Base-by-base conservation (phyloP, 2,888 invertebrate species). In the Oxyteleia sp. region DNA sequence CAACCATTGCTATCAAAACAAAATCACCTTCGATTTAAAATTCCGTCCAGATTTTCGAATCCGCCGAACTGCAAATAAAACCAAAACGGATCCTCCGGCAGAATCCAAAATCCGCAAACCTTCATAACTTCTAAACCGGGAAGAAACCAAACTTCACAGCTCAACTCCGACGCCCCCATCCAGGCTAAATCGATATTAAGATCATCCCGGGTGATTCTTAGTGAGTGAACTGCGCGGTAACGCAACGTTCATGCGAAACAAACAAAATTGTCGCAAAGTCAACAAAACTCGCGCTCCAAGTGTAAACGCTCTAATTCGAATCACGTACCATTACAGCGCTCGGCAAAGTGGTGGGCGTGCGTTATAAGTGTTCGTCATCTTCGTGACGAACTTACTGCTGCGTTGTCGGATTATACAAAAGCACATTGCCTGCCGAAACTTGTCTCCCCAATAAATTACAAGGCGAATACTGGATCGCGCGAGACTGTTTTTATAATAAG, bases 201-300 rank as follows among this genome's bases (percentile, higher is more conserved):
- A 76, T 66, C 57, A 29, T 35, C 26, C 11, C 23, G 13, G 15
- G 23, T 61, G 47, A 76, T 64, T 66, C 43, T 43, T 15, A 15
- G 43, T 3, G 13, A n/a, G n/a, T 15, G 32, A 13, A 26, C 26
- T 49, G 38, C 32, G 55, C 43, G 26, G 18, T 16, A 41, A 61
- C 49, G 53, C 57, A 29, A 57, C 35, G 64, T 41, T 75, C 75
- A 29, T 15, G 51, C 38, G 66, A 68, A 20, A 76, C 76, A 76
- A 76, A n/a, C n/a, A n/a, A n/a, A n/a, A n/a, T n/a, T n/a, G n/a
- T n/a, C n/a, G n/a, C n/a, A n/a, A n/a, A n/a, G n/a, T n/a, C n/a
- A n/a, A n/a, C n/a, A n/a, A n/a, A n/a, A n/a, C n/a, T n/a, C n/a
- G n/a, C n/a, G n/a, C n/a, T n/a, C n/a, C n/a, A n/a, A n/a, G n/a